These are phyloP conservation scores for Tenualosa thibaudeaui DNA, from an alignment of 2,797 vertebrate genomes.

Conservation along the genomic window DNA sequence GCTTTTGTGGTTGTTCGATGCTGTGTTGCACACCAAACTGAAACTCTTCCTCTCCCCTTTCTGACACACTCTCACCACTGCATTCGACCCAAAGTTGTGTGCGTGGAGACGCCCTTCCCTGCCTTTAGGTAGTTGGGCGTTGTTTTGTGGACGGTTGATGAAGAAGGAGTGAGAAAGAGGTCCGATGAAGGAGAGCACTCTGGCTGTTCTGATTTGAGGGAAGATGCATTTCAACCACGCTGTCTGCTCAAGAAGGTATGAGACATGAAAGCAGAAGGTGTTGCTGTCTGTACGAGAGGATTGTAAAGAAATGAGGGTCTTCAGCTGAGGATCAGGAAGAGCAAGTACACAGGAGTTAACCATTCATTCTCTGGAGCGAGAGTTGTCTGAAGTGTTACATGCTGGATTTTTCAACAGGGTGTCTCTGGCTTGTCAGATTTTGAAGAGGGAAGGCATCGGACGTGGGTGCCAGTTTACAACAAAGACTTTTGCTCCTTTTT, in stretches of 20 bases:
- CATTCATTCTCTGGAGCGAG: conserved; percentile 3
- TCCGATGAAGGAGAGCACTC: neutral
- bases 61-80: conserved; percentile 52
- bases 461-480: neutral
- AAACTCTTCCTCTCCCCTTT: conserved; percentile 63
- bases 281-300: neutral
- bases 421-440: conserved; percentile 29
- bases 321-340: neutral
- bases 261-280: neutral
- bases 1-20: conserved; percentile 77
- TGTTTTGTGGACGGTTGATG: neutral
- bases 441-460: conserved; percentile 26
- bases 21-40: conserved; percentile 46
- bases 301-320: neutral
- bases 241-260: neutral
- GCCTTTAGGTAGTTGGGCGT: neutral
- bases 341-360: neutral
- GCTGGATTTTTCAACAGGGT: conserved; percentile 32
- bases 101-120: conserved; percentile 5
- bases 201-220: neutral
- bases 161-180: neutral
- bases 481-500: conserved; percentile 41
- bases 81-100: neutral
- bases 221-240: neutral
- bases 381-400: conserved; percentile 30